Conservation (phyloP, 2,113 vertebrate species). For the Anarhynchus alexandrinus region DNA sequence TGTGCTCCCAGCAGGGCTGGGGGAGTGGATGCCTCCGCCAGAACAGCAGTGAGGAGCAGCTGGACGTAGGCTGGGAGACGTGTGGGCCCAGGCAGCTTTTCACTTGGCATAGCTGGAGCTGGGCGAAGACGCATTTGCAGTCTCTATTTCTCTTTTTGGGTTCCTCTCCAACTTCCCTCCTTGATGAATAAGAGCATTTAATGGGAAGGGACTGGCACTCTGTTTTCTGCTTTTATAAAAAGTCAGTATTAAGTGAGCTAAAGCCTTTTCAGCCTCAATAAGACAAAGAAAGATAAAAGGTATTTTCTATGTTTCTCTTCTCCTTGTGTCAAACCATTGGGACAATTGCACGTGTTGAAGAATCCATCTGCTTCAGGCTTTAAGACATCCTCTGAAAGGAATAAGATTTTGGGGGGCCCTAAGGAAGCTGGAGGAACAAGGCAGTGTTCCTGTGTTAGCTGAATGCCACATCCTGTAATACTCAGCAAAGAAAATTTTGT, state of each 20-base stretch:
- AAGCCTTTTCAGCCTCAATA: background rate
- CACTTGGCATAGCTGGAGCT: background rate
- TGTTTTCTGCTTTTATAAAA: background rate
- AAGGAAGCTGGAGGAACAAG: background rate
- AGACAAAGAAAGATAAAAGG: background rate
- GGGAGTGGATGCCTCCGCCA: background rate
- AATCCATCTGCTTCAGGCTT: background rate
- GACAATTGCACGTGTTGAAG: rapidly evolving
- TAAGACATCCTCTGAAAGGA: background rate
- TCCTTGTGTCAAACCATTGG: background rate
- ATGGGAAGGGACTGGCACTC: background rate
- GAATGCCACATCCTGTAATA: background rate
- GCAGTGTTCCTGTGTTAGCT: background rate
- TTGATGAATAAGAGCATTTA: background rate
- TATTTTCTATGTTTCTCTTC: background rate
- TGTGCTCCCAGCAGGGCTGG: background rate
- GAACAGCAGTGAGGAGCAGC: background rate
- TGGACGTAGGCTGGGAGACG: background rate
- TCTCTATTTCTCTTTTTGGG: background rate
- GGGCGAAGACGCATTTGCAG: background rate
- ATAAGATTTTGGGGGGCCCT: rapidly evolving
- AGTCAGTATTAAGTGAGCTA: background rate
- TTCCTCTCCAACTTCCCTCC: background rate
- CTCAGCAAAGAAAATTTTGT: background rate
- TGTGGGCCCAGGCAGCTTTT: background rate